These are phyloP conservation scores for Grammatotria lemairii DNA, from an alignment of 2,113 vertebrate species.

Conservation along the genomic window DNA sequence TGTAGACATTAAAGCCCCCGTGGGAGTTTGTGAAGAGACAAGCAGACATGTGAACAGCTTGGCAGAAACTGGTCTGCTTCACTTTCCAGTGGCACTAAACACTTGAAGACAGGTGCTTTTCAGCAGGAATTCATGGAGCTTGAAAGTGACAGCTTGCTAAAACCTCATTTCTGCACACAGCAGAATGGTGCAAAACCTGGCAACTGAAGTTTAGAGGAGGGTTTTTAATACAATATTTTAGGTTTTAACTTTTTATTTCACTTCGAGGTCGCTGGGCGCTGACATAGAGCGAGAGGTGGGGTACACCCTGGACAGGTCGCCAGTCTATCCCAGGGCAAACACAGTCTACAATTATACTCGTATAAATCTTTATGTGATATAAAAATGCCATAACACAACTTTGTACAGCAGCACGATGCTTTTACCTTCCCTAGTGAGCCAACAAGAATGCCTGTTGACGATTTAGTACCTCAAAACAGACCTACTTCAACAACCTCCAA, in stretches of 20 bases:
- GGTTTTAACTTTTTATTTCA: background rate
- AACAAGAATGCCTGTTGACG: background rate
- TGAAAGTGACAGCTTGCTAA: background rate
- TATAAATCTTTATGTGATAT: background rate
- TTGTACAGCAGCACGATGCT: background rate
- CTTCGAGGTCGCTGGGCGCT: background rate
- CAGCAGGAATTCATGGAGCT: background rate
- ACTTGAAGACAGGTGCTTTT: background rate
- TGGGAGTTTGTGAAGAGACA: conserved; percentile 4
- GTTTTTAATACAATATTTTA: background rate
- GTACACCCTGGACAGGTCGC: background rate
- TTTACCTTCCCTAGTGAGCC: background rate
- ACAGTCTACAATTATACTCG: background rate
- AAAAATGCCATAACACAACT: background rate
- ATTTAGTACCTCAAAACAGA: background rate
- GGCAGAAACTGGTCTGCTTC: background rate
- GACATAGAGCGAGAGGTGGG: background rate
- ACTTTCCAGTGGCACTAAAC: background rate
- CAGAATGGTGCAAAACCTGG: background rate
- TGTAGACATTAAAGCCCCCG: conserved; percentile 9
- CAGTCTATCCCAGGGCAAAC: background rate
- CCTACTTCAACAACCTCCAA: background rate
- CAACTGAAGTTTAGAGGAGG: background rate
- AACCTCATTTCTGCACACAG: background rate
- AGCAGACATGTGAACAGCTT: background rate